Evolutionary conservation across 2,113 vertebrate genomes (phyloP).

Genomic region (Muntiacus reevesi): DNA sequence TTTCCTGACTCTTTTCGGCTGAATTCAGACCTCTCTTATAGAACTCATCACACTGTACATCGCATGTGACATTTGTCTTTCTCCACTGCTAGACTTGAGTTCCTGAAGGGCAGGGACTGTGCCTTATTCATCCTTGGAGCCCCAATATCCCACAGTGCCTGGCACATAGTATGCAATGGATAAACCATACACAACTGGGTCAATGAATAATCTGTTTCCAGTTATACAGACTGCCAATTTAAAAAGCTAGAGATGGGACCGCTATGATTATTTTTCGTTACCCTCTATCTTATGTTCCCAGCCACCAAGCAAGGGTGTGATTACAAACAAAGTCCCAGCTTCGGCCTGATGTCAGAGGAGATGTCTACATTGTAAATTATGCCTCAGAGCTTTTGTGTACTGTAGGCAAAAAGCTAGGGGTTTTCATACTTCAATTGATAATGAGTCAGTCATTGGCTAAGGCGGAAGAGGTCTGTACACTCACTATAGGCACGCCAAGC

Average conservation of each 20-base stretch:
- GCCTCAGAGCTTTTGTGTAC: background rate
- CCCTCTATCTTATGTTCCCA: background rate
- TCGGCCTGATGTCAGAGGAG: background rate
- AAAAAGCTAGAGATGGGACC: background rate
- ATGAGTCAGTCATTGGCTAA: background rate
- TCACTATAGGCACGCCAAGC: background rate
- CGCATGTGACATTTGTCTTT: background rate
- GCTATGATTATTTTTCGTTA: background rate
- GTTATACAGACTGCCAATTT: background rate
- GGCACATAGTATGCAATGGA: background rate
- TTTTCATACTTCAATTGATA: background rate
- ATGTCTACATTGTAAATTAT: background rate
- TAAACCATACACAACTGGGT: background rate
- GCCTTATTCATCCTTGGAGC: background rate
- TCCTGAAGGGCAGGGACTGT: background rate
- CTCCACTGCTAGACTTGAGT: background rate
- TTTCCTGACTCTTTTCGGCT: background rate
- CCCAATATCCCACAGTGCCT: background rate
- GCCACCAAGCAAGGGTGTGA: background rate
- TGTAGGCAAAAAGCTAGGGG: background rate
- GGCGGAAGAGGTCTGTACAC: background rate
- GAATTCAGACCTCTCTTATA: background rate
- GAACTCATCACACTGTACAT: background rate
- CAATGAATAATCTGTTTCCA: background rate
- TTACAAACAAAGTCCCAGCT: background rate